Base-by-base conservation (phyloP, 1,140 invertebrate species). In the Psix sp. region DNA sequence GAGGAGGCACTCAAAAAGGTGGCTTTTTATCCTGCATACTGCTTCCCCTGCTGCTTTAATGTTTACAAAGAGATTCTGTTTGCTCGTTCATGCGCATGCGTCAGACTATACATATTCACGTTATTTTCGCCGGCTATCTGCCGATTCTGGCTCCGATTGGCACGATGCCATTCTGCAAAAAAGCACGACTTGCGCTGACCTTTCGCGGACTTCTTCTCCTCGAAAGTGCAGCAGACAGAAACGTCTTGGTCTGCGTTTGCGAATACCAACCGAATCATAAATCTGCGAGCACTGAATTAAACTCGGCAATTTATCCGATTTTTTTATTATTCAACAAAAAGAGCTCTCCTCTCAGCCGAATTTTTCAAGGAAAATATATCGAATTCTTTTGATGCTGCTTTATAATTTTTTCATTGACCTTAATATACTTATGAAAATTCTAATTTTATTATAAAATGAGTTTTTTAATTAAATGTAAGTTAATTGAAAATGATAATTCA, bases 111-210 rank as follows among this genome's bases (percentile, higher is more conserved):
- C 24, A 65, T 45, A 17, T 24, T 45, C 21, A n/a, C 35, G 16
- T 46, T 54, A 43, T 63, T 56, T 56, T 36, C 21, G 43, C 56
- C 35, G 16, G 14, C 39, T 36, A 56, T 63, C 49, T 40, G 35
- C 49, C 52, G 65, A 76, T 73, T 71, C 68, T 39, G 6, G 45
- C 39, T 35, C 57, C 52, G 66, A 65, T 73, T 82, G 77, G 78
- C 78, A 46, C 46, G 20, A 20, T 66, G 77, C 79, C 78, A 76
- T 21, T 36, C 26, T 24, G 43, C 36, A 42, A 70, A 67, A 65
- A 60, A 49, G 10, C n/a, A 56, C 67, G 52, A 60, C 74, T 56
- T 33, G 7, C 7, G 77, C 79, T 80, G 79, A 82, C 79, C 78
- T 79, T 80, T 77, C 66, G 49, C 29, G 42, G 51, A 70, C 65